Evolutionary conservation across 2,888 invertebrate genomes (phyloP), one percentile per base, ranked within the genome.

Genomic region (Argyra leucocephala): DNA sequence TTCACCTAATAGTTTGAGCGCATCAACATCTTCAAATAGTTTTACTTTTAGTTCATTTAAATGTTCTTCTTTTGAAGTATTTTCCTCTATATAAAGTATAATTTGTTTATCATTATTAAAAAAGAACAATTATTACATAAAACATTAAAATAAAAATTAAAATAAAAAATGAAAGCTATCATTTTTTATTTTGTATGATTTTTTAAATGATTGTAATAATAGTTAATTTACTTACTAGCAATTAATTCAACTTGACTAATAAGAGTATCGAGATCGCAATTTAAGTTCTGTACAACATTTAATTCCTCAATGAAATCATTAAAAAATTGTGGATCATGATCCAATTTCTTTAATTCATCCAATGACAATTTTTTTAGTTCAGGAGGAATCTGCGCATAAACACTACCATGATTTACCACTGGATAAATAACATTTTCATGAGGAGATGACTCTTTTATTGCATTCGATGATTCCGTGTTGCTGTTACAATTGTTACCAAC

Each of bases 271-370:
- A 91, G 83, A 67, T 86, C 84, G 66, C 84, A 79, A 71, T 89
- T 88, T 57, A 89, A 80, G 72, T 89, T 87, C 64, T 85, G 82
- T 1, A 89, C 81, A 69, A 86, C 83, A 0, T 88, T 86, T 74
- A 87, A 83, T 69, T 85, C 86, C 73, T 88, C 87, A 59, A 91
- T 78, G 68, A 90, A 86, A 74, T 89, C 89, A 72, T 89, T 87
- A 78, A 90, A 85, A 70, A 85, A 83, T 72, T 90, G 89, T 0
- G 84, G 82, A 78, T 87, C 88, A 62, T 86, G 85, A 72, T 86
- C 82, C 22, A 91, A 81, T 73, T 86, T 85, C 70, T 86, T 84
- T 61, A 92, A 80, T 76, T 91, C 89, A 63, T 89, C 87, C 61
- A 78, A 66, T 9, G 79, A 77, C 57, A 80, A 69, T 10, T 75